Percentiles rank a stretch among this genome's conserved stretches.
phyloP scores from a whole-genome alignment of 2,888 invertebrate species.

The Drosophila maculinotata region DNA sequence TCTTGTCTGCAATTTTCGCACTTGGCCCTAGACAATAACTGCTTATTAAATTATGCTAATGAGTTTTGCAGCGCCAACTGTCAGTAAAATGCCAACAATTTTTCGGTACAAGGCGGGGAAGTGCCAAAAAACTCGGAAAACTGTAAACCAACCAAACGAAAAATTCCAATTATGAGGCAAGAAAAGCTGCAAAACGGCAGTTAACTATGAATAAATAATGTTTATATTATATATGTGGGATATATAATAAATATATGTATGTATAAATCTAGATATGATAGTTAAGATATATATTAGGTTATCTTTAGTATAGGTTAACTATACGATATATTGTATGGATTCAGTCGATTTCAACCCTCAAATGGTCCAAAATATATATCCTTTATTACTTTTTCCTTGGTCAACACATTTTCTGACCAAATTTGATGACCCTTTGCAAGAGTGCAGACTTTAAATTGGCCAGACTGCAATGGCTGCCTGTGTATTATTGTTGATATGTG shows the following conservation, averaged over 20 bases:
- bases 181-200: conserved; percentile 25
- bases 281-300: too few relatives aligned
- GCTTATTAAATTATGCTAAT: conserved; percentile 81
- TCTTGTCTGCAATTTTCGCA: conserved; percentile 19
- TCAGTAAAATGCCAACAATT: conserved; percentile 59
- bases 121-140: conserved; percentile 10
- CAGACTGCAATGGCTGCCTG: conserved; percentile 8
- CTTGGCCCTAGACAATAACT: conserved; percentile 65
- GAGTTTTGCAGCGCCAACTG: conserved; percentile 68
- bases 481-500: conserved; percentile 1
- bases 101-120: conserved; percentile 11
- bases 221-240: conserved; percentile 1
- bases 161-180: conserved; percentile 67
- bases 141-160: conserved; percentile 47
- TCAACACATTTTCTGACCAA: not conserved
- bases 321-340: too few relatives aligned
- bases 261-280: too few relatives aligned
- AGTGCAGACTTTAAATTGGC: conserved; percentile 30
- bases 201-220: conserved; percentile 10
- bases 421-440: conserved; percentile 1
- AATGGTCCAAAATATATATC: too few relatives aligned
- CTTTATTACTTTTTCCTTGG: too few relatives aligned
- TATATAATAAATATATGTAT: too few relatives aligned
- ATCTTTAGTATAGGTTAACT: too few relatives aligned
- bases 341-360: too few relatives aligned